Conservation (phyloP, 2,797 vertebrate species). For the Gambusia yucatana region DNA sequence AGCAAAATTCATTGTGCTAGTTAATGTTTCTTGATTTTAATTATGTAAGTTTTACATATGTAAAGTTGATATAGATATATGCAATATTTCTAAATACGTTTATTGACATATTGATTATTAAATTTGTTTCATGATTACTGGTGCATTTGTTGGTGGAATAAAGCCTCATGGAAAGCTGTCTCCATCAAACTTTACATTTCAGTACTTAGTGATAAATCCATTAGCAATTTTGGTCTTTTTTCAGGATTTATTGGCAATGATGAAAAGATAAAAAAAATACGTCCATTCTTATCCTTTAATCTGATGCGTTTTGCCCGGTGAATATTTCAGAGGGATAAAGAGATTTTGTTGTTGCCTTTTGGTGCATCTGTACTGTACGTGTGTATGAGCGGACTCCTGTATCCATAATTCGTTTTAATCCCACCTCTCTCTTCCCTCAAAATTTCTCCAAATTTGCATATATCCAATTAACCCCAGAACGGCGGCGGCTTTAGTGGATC, state of each 20-base stretch:
- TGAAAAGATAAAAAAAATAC: constrained; percentile 53
- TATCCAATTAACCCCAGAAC: constrained; percentile 74
- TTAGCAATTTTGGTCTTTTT: constrained; percentile 27
- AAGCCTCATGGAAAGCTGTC: background rate
- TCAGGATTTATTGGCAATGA: constrained; percentile 41
- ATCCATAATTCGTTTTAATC: constrained; percentile 67
- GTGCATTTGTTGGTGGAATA: background rate
- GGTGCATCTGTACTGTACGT: constrained; percentile 1
- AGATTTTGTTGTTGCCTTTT: constrained; percentile 25
- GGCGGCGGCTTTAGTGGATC: constrained; percentile 56
- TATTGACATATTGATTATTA: background rate
- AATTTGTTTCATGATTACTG: background rate
- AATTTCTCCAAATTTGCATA: constrained; percentile 75
- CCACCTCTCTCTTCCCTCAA: constrained; percentile 55
- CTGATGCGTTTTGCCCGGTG: background rate
- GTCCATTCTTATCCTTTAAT: constrained; percentile 43
- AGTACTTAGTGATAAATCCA: constrained; percentile 16
- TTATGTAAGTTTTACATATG: too few relatives aligned
- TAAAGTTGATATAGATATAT: too few relatives aligned
- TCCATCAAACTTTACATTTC: constrained; percentile 3
- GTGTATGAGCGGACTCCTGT: constrained; percentile 10
- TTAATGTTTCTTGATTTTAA: background rate
- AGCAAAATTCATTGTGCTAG: background rate
- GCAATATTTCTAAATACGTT: background rate
- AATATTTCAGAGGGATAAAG: constrained; percentile 19